Base-by-base conservation (phyloP, 1,140 invertebrate genomes). In the Parapsyche elsis region DNA sequence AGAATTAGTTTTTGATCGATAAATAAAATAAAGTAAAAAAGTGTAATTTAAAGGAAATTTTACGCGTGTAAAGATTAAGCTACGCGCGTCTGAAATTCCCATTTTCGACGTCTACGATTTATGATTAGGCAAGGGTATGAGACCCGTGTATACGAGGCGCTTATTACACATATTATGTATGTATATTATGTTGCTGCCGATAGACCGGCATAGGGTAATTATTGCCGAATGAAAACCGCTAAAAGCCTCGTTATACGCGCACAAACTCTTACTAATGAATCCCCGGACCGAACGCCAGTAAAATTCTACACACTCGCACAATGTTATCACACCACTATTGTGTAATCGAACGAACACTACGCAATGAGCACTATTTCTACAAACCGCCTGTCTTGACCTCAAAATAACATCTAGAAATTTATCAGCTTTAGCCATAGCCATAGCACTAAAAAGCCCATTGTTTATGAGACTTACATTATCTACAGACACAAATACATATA, bases 221-320 rank as follows among this genome's bases (percentile, higher is more conserved):
- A 61, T 76, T 49, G n/a, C 46, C 23, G 45, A 59, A 59, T 61
- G 45, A 59, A 24, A 59, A 76, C 74, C 53, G 19, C 74, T 76
- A 76, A 76, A 76, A 76, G 74, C 74, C 45, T 76, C 46, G 44
- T 76, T 76, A 59, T 59, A 21, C 74, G 7, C 2, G 5, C 45
- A 76, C 49, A 61, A 30, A 45, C 49, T 76, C 49, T 16, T 24
- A 24, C 74, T 59, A 76, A 76, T 76, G 74, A 45, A 76, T 38
- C 23, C 70, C 53, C 21, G 19, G 14, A 26, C n/a, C 24, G 67
- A 59, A 24, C 53, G 24, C 57, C 16, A 14, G 44, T 19, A 74
- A 53, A 30, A 19, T 71, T 53, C 12, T 71, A 44, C 67, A 71
- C 16, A 57, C 53, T 57, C 53, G 19, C 53, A 30, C 67, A 71